phyloP scores from a whole-genome alignment of 2,113 vertebrate genomes.

The Hylia prasina region DNA sequence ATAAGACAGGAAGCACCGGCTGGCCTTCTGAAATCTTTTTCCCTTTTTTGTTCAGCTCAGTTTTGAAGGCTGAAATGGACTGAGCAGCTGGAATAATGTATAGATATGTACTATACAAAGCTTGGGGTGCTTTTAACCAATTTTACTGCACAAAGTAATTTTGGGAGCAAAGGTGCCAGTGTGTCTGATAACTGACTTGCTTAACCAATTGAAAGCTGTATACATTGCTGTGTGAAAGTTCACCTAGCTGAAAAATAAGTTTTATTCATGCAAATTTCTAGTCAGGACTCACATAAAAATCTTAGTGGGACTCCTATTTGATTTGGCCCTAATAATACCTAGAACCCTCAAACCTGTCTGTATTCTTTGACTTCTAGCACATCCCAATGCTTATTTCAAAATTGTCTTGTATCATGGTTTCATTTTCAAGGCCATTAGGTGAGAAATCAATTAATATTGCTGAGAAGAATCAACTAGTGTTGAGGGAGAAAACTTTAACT shows the following conservation, averaged over 20 bases:
- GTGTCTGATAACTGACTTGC: not conserved
- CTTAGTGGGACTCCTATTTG: not conserved
- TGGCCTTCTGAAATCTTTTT: not conserved
- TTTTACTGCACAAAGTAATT: not conserved
- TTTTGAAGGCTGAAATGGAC: not conserved
- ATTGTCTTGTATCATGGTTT: not conserved
- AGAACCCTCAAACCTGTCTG: not conserved
- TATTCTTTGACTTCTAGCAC: not conserved
- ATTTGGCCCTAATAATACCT: not conserved
- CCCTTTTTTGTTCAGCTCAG: not conserved
- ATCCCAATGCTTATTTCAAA: not conserved
- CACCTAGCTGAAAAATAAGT: not conserved
- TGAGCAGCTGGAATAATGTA: not conserved
- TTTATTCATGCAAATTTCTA: not conserved
- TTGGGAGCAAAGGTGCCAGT: not conserved
- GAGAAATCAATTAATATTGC: not conserved
- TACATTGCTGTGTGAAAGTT: not conserved
- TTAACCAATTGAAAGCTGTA: not conserved
- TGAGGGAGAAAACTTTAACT: not conserved
- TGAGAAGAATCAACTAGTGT: not conserved
- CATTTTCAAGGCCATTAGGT: not conserved
- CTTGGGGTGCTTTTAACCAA: not conserved
- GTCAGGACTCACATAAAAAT: not conserved
- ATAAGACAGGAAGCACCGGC: not conserved
- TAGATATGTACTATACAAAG: not conserved